Percentiles rank a stretch among this genome's conserved stretches.
Conservation (phyloP, 2,113 vertebrate species). For the Psettodes erumei region DNA sequence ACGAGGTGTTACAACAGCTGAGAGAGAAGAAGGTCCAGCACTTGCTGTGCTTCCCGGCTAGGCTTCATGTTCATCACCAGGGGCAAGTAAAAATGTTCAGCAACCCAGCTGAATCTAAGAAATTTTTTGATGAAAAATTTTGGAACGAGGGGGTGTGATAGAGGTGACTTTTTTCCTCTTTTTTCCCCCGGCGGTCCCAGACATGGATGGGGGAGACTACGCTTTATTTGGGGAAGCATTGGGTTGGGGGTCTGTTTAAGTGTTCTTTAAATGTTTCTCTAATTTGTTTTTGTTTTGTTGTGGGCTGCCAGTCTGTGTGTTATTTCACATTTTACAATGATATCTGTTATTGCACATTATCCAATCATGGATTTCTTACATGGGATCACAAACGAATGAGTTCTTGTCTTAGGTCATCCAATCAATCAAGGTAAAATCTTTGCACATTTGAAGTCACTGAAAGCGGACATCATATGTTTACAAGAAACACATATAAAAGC, state of each 20-base stretch:
- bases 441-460: too few species aligned
- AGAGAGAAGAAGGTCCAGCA: not conserved
- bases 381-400: too few species aligned
- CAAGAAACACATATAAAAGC: too few species aligned
- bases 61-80: not conserved
- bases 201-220: not conserved
- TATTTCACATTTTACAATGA: too few species aligned
- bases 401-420: too few species aligned
- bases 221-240: conserved; percentile 10
- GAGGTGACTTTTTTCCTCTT: not conserved
- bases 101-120: not conserved
- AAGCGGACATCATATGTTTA: too few species aligned
- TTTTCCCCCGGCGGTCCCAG: not conserved
- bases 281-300: not conserved
- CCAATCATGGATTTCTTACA: too few species aligned
- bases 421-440: too few species aligned
- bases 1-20: not conserved
- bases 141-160: too few species aligned
- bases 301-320: not conserved
- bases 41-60: not conserved
- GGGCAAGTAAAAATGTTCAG: conserved; percentile 3
- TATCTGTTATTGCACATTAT: too few species aligned
- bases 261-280: not conserved
- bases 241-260: not conserved
- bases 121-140: not conserved